Percentiles rank a stretch among this genome's conserved stretches.
Conservation (phyloP, 2,113 vertebrate species). For the Stegastes partitus region DNA sequence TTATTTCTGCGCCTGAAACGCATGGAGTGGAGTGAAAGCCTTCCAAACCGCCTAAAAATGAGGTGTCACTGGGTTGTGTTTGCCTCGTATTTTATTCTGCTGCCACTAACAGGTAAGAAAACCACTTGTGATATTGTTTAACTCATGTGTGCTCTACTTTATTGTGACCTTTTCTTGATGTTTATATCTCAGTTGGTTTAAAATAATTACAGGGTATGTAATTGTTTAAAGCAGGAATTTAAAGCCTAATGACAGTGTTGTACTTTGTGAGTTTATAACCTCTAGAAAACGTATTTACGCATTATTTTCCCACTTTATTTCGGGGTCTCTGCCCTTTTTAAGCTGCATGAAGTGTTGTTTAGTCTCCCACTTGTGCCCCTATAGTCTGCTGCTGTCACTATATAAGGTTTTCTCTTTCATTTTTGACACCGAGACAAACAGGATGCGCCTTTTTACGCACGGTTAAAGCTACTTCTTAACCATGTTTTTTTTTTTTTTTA, state of each 20-base stretch:
- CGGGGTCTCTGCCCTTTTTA: not conserved
- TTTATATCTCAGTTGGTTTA: not conserved
- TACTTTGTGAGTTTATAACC: not conserved
- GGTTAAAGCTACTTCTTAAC: not conserved
- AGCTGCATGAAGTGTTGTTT: not conserved
- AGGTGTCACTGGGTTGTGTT: conserved; percentile 54
- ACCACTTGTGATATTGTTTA: not conserved
- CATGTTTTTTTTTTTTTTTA: not conserved
- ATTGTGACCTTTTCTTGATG: not conserved
- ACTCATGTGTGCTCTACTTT: not conserved
- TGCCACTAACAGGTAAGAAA: conserved; percentile 71
- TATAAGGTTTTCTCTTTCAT: not conserved
- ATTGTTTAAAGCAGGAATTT: no score
- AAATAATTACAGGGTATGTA: no score
- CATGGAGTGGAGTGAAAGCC: conserved; percentile 47
- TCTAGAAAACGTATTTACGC: not conserved
- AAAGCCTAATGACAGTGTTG: no score
- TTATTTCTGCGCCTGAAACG: conserved; percentile 25
- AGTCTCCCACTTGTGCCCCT: not conserved
- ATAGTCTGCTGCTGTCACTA: not conserved
- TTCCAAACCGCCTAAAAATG: conserved; percentile 52
- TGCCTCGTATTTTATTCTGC: conserved; percentile 48
- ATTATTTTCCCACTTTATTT: not conserved
- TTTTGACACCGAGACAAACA: not conserved
- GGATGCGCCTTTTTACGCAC: not conserved